Evolutionary conservation across 2,888 invertebrate species (phyloP), one percentile per base, ranked within the genome.

Genomic region (Masnerella sp.): DNA sequence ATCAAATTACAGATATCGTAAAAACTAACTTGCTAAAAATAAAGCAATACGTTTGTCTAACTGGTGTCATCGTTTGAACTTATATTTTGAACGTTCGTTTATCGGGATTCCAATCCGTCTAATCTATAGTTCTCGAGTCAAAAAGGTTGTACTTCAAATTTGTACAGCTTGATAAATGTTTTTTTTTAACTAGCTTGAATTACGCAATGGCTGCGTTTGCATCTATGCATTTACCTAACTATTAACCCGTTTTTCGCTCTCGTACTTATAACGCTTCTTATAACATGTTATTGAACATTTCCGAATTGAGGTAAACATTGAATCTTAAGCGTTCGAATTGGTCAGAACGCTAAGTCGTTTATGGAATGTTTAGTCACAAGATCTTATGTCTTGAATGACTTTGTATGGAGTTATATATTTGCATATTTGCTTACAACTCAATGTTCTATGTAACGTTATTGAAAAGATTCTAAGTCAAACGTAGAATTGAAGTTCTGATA

Each of bases 351-450:
- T 20, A 51, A 17, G 15, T n/a, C n/a, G 42, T 25, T 42, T 25
- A 30, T 61, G 61, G 69, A 69, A 69, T 69, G 69, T 56, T 40
- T 52, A 34, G 69, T 54, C 67, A 18, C 34, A 43, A 58, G 51
- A 68, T 51, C 14, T 1, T n/a, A 9, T 28, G 43, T 42, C 58
- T 58, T 8, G 15, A 14, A 17, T 28, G 67, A 58, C 56, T 28
- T 28, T 28, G 58, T 68, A 70, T 70, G 64, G 70, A 64, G 70
- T 62, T 70, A 40, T 30, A 51, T 34, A 43, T 15, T n/a, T 12
- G n/a, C 28, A 25, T 7, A 28, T 28, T 28, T 9, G 7, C 28
- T n/a, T 28, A 38, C 22, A 43, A 56, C 12, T 30, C 17, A 28
- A 28, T 38, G 11, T 34, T 11, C 22, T 22, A 22, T 9, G 34